Base-by-base conservation (phyloP, 2,888 invertebrate species). In the Pandemis cinnamomeana region DNA sequence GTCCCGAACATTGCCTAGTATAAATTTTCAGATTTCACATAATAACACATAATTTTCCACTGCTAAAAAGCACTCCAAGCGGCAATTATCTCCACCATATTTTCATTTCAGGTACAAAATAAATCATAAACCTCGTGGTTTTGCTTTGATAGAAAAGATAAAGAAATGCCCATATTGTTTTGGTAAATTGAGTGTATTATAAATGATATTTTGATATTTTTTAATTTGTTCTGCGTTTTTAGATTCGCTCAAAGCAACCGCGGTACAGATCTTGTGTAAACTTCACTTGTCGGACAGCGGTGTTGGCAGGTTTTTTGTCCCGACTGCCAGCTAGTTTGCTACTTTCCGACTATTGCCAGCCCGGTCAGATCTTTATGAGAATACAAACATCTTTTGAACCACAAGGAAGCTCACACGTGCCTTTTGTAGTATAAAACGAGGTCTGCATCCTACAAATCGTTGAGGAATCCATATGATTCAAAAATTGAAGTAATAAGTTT, bases 1-100 rank as follows among this genome's bases (percentile, higher is more conserved):
- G 92, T 91, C 86, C 90, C 86, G 84, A 86, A 88, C 87, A 87
- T 87, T 85, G 81, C 83, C 83, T 89, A 88, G 80, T 75, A 78
- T 80, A 79, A 80, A 78, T 81, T 79, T 78, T 76, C 76, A 70
- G 75, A 77, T 76, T 77, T 77, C 73, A 74, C 78, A 72, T 60
- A 75, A 66, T 77, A 75, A 75, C 58, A 75, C 66, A 58, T 53
- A 67, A 36, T 20, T 64, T 71, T 71, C 67, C 62, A 62, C 63
- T 71, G 64, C 70, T 71, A 70, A n/a, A 67, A 67, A 74, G 70
- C 70, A 67, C 66, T 73, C 61, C 44, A 66, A 70, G 69, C 66
- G 55, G 36, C 7, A n/a, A n/a, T 36, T 36, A n/a, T 51, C 8
- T 41, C 36, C 53, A 58, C 58, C 58, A 58, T 58, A 15, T 15